These are phyloP conservation scores for Petrocephalus schoutedeni DNA, from an alignment of 2,797 vertebrate genomes.

Conservation along the genomic window DNA sequence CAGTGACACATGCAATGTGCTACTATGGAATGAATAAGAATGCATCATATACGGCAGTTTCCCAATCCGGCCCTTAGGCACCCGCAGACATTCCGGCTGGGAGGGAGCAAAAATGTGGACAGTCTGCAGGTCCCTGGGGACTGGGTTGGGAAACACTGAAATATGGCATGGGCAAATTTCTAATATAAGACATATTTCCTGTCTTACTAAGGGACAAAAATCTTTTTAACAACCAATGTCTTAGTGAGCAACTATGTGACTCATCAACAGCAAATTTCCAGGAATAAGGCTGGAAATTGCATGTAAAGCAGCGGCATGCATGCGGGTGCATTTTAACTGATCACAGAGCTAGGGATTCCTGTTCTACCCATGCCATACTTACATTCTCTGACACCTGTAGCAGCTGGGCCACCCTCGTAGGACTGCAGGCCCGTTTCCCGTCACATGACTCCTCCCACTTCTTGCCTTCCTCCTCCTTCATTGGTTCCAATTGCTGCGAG, in stretches of 20 bases:
- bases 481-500: conserved; percentile 73
- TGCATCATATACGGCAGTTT: not conserved
- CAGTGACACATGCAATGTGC: not conserved
- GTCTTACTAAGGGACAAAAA: not conserved
- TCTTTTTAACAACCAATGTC: not conserved
- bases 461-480: conserved; percentile 73
- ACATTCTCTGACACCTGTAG: conserved; percentile 73
- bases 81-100: not conserved
- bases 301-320: not conserved
- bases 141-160: not conserved
- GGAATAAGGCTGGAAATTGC: not conserved
- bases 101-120: not conserved
- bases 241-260: not conserved
- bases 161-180: not conserved
- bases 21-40: not conserved
- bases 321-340: not conserved
- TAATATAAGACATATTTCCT: not conserved
- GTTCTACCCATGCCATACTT: conserved; percentile 49
- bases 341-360: not conserved
- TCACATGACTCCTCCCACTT: conserved; percentile 74
- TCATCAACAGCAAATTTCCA: not conserved
- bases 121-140: not conserved
- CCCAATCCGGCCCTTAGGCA: not conserved
- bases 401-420: conserved; percentile 62
- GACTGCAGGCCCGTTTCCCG: conserved; percentile 63